phyloP scores from a whole-genome alignment of 35 echinoderm and acorn worm species.

The Diadema setosum region DNA sequence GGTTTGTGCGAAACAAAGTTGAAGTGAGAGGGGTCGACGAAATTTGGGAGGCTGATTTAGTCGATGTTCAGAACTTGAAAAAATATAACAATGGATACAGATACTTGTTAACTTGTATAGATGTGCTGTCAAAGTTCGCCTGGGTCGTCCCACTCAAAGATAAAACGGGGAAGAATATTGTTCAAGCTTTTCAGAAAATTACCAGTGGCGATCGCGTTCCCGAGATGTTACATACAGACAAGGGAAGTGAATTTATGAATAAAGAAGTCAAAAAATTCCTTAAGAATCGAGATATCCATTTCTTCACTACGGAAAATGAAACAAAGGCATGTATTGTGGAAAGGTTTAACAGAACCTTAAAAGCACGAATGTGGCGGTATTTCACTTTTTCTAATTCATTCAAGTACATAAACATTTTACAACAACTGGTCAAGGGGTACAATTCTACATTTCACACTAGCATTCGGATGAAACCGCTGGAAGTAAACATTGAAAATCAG shows the following conservation, averaged over 20 bases:
- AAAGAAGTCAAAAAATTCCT: background rate
- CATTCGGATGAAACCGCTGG: background rate
- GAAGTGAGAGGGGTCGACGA: slow-evolving; percentile 55
- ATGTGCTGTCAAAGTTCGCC: slow-evolving; percentile 60
- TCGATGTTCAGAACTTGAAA: slow-evolving; percentile 15
- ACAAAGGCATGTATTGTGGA: background rate
- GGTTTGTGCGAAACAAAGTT: slow-evolving; percentile 41
- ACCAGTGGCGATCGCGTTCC: slow-evolving; percentile 35
- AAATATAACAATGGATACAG: slow-evolving; percentile 25
- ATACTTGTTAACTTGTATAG: slow-evolving; percentile 60
- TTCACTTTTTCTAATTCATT: background rate
- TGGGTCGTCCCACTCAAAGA: slow-evolving; percentile 50
- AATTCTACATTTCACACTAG: background rate
- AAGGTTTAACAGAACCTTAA: background rate
- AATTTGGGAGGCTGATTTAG: slow-evolving; percentile 59
- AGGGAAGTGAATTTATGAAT: slow-evolving; percentile 1
- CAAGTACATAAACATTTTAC: background rate
- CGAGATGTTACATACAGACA: slow-evolving; percentile 25
- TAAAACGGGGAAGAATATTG: background rate
- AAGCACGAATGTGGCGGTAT: background rate
- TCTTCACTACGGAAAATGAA: background rate
- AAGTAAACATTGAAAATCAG: background rate
- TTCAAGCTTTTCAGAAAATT: slow-evolving; percentile 29
- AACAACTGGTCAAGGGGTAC: background rate
- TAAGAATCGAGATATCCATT: background rate